Base-by-base conservation (phyloP, 2,888 invertebrate genomes). In the Formica aserva region DNA sequence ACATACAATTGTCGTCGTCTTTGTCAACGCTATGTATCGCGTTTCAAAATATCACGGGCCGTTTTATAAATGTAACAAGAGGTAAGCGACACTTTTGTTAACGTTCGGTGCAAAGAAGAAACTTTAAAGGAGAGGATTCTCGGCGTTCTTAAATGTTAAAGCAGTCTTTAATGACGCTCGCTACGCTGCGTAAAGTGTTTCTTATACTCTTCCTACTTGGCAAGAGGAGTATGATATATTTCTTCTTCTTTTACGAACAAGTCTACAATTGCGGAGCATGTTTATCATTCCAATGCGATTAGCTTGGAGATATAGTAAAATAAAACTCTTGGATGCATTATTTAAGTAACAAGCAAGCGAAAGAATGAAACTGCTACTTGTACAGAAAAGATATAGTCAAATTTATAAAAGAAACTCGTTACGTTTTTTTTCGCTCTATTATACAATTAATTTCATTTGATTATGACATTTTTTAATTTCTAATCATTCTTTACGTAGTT, bases 141-240 rank as follows among this genome's bases (percentile, higher is more conserved):
- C 55, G 18, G 13, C 13, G 41, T 78, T 22, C 66, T 82, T 66
- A 41, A 82, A 63, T 65, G 78, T 77, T 77, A 45, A 82, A 82
- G 26, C 15, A 75, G 57, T 65, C 45, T 66, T 82, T 78, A 78
- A 82, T 52, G 66, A 57, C 32, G 41, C 60, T 57, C 32, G 60
- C 32, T 62, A 45, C 22, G 63, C 4, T 76, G 15, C 65, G 32
- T 82, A 57, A 65, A 78, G n/a, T 32, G 22, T 65, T 77, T 38
- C 41, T 65, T 63, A 32, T 52, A 55, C 32, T 22, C 22, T 55
- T 35, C 22, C 13, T 15, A 18, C 29, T 77, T 3, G 4, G 55
- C 11, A 9, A 6, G 18, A 72, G 29, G 48, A 72, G 13, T 29
- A 41, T 26, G 22, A 71, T 26, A 26, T 48, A 15, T 22, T 71